These are phyloP conservation scores for Valencia hispanica DNA, from an alignment of 2,797 vertebrate genomes.

Conservation along the genomic window DNA sequence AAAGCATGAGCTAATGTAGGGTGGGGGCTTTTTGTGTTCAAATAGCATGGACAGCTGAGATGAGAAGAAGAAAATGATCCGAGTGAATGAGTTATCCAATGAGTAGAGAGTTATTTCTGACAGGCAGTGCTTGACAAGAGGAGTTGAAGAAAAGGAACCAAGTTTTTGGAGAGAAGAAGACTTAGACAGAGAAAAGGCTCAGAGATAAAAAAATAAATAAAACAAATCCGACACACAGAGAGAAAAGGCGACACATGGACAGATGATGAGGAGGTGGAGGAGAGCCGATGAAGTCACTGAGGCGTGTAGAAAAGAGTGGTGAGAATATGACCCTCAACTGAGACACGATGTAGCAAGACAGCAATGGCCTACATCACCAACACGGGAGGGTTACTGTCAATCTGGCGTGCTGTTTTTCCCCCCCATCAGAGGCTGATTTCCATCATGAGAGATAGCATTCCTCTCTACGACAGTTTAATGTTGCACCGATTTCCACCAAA, in stretches of 20 bases:
- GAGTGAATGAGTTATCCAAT: conserved; percentile 22
- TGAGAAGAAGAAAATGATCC: conserved; percentile 8
- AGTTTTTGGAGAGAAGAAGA: conserved; percentile 8
- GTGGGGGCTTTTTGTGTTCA: conserved; percentile 36
- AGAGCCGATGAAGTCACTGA: conserved; percentile 63
- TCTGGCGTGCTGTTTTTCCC: conserved; percentile 20
- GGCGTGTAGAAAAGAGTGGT: conserved; percentile 59
- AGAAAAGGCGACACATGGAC: conserved; percentile 43
- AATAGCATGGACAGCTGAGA: conserved; percentile 27
- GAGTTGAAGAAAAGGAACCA: conserved; percentile 8
- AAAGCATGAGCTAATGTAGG: conserved; percentile 44
- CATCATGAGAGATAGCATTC: background rate
- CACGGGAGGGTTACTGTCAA: conserved; percentile 26
- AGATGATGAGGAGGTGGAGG: conserved; percentile 70
- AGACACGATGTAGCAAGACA: conserved; percentile 59
- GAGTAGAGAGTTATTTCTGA: conserved; percentile 9
- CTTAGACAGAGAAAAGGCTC: conserved; percentile 10
- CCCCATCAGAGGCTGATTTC: background rate
- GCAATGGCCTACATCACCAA: conserved; percentile 48
- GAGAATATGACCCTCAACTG: conserved; percentile 69
- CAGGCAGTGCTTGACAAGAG: conserved; percentile 14
- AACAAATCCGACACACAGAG: conserved; percentile 32
- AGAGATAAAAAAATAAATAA: conserved; percentile 20
- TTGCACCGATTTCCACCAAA: conserved; percentile 8
- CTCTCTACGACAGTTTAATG: conserved; percentile 6